Conservation (phyloP, 2,113 vertebrate genomes). For the Myiopsitta monachus region DNA sequence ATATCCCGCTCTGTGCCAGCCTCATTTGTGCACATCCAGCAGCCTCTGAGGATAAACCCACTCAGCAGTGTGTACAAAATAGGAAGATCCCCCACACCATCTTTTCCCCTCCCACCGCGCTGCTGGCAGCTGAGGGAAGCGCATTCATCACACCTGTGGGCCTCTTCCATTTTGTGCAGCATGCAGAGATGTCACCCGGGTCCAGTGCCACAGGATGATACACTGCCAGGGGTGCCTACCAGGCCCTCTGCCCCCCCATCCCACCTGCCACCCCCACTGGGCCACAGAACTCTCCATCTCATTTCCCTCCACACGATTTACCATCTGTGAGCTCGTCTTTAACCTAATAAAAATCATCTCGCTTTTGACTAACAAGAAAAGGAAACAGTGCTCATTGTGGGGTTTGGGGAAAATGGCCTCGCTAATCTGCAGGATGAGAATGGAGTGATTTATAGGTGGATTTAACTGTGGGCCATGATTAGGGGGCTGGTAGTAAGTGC, state of each 20-base stretch:
- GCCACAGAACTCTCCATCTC: slow-evolving; percentile 76
- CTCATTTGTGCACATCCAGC: neutral
- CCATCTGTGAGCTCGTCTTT: slow-evolving; percentile 90
- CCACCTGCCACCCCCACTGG: slow-evolving; percentile 26
- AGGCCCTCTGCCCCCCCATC: neutral
- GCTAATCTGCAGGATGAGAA: slow-evolving; percentile 92
- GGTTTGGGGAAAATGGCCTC: slow-evolving; percentile 92
- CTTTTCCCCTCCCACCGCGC: rapidly evolving
- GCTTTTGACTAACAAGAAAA: slow-evolving; percentile 92
- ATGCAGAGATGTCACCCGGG: rapidly evolving
- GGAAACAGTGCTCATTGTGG: slow-evolving; percentile 92
- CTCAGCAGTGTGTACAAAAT: neutral
- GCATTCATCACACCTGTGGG: neutral
- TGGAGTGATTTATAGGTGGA: slow-evolving; percentile 93
- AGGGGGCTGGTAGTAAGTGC: slow-evolving; percentile 91
- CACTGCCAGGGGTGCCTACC: neutral
- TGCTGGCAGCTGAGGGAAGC: neutral
- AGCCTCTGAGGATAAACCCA: neutral
- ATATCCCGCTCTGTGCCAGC: neutral
- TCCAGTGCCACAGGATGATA: neutral
- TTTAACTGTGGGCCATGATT: slow-evolving; percentile 94
- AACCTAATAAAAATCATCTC: slow-evolving; percentile 89
- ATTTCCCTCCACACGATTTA: slow-evolving; percentile 84
- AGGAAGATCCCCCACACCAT: rapidly evolving
- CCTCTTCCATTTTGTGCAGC: neutral